phyloP scores from a whole-genome alignment of 2,888 invertebrate genomes.

The Drosophila stalkeri region DNA sequence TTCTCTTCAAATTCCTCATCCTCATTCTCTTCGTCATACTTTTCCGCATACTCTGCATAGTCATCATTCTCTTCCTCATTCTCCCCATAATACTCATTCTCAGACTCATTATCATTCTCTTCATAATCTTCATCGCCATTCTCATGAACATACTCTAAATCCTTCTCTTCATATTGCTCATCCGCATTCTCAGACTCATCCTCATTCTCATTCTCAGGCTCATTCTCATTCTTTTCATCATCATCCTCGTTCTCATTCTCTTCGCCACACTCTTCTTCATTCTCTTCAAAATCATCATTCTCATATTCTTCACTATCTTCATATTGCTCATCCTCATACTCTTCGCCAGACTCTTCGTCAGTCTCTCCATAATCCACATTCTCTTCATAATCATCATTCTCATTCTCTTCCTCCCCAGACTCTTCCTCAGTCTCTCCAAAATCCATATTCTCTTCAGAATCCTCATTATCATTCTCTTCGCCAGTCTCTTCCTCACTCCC shows the following conservation, averaged over 20 bases:
- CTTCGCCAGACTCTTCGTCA: background rate
- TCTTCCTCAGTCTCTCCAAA: background rate
- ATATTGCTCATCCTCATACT: background rate
- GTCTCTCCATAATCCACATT: background rate
- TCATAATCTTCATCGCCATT: background rate
- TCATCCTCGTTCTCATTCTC: background rate
- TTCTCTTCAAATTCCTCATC: background rate
- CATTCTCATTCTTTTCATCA: background rate
- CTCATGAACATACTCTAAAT: too few relatives aligned
- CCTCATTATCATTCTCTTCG: background rate
- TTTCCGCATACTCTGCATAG: too few relatives aligned
- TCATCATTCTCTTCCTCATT: background rate
- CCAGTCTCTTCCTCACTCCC: background rate
- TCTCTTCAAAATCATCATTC: too few relatives aligned
- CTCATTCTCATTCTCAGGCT: background rate
- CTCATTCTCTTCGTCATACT: background rate
- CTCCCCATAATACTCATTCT: background rate
- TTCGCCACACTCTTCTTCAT: background rate
- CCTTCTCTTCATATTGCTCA: background rate
- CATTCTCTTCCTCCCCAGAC: background rate
- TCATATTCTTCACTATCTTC: background rate
- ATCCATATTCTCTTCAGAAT: too few relatives aligned
- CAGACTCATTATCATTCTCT: background rate
- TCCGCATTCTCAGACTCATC: background rate
- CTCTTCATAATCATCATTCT: too few relatives aligned